A percentile compares a stretch with the other conserved stretches of the same genome.
phyloP scores from a whole-genome alignment of 2,113 vertebrate genomes.

The Perognathus longimembris region DNA sequence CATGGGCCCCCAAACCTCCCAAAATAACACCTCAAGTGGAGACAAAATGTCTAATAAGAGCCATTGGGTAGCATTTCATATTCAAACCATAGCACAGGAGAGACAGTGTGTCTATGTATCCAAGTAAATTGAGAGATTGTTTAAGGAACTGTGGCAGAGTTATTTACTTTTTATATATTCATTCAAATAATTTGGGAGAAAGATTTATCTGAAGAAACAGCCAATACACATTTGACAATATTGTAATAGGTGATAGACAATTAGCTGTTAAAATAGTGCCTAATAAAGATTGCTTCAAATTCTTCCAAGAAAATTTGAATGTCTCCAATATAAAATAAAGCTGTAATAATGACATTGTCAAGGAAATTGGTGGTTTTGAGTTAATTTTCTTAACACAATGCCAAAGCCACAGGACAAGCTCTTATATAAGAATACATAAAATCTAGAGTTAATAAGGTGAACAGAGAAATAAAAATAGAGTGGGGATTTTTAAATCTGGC shows the following conservation, averaged over 20 bases:
- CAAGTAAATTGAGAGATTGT: neutral
- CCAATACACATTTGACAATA: neutral
- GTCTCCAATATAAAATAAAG: neutral
- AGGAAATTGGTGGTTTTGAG: neutral
- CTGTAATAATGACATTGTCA: neutral
- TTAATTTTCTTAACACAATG: slow-evolving; percentile 1
- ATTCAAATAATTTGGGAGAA: neutral
- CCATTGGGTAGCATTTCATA: too few relatives aligned
- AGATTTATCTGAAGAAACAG: neutral
- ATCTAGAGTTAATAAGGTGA: slow-evolving; percentile 17
- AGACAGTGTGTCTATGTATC: neutral
- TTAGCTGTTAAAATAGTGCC: neutral
- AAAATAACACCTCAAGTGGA: too few relatives aligned
- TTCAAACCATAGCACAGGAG: too few relatives aligned
- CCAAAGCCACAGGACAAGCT: neutral
- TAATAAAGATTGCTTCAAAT: slow-evolving; percentile 7
- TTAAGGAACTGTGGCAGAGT: neutral
- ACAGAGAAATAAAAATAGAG: slow-evolving; percentile 38
- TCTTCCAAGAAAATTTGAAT: neutral
- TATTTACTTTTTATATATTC: neutral
- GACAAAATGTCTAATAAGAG: too few relatives aligned
- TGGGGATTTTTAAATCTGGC: neutral
- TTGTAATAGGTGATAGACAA: neutral
- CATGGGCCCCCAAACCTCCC: too few relatives aligned
- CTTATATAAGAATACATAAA: neutral